These are phyloP conservation scores for Archivesica marissinica DNA, from an alignment of 1,140 invertebrate genomes.

Conservation along the genomic window DNA sequence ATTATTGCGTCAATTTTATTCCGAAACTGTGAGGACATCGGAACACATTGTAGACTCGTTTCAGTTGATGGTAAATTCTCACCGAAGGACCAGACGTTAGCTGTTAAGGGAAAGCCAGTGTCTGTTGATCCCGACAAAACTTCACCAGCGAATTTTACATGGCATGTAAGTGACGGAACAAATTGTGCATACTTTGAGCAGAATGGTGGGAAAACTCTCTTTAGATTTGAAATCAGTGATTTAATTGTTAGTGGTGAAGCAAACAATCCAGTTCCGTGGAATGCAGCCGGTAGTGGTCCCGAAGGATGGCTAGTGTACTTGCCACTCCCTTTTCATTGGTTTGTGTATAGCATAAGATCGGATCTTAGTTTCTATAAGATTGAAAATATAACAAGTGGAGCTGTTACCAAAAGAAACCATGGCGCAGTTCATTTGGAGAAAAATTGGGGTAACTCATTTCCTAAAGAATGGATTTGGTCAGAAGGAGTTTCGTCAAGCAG, in stretches of 20 bases:
- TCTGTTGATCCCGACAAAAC: constrained; percentile 67
- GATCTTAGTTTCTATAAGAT: constrained; percentile 62
- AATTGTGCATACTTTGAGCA: constrained; percentile 62
- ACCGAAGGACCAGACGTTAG: constrained; percentile 46
- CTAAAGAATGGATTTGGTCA: constrained; percentile 74
- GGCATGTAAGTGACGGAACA: constrained; percentile 32
- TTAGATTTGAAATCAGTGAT: constrained; percentile 65
- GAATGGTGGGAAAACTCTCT: constrained; percentile 53
- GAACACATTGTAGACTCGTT: constrained; percentile 26
- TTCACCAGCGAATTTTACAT: constrained; percentile 69
- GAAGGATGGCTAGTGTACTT: constrained; percentile 72
- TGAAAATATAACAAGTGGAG: constrained; percentile 46
- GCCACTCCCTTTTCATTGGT: constrained; percentile 77
- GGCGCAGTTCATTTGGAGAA: constrained; percentile 75
- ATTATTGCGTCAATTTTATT: constrained; percentile 50
- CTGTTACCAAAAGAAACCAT: constrained; percentile 8
- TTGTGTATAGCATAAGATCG: constrained; percentile 76
- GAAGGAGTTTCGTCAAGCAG: constrained; percentile 65
- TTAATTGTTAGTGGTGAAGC: constrained; percentile 59
- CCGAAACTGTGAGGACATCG: constrained; percentile 1
- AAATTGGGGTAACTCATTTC: constrained; percentile 78
- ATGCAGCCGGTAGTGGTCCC: constrained; percentile 69
- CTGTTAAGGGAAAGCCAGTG: constrained; percentile 67
- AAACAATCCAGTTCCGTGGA: constrained; percentile 67
- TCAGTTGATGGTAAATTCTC: constrained; percentile 40